Evolutionary conservation across 2,888 invertebrate genomes (phyloP), one percentile per base, ranked within the genome.

Genomic region (Iphiclides podalirius): DNA sequence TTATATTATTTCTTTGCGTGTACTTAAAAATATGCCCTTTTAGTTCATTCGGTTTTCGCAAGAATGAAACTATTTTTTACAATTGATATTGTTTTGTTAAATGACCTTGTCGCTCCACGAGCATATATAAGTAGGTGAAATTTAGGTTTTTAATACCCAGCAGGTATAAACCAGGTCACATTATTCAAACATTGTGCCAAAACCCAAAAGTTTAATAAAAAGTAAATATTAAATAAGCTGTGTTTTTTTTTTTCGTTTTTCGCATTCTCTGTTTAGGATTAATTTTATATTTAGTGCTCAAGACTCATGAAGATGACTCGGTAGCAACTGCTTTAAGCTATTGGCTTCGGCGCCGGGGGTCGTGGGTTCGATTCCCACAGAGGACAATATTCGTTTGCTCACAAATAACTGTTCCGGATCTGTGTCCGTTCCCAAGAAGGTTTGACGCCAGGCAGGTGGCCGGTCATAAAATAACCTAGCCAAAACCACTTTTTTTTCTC

Each of bases 151-250:
- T 79, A 82, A 67, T 79, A 79, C 84, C 85, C 77, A 80, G 79
- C 75, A 53, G 63, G 59, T 62, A 72, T 85, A 79, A 78, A 84
- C 76, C 84, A 79, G 83, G 88, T 75, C 87, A 88, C 87, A 88
- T 85, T 82, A 79, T 83, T 86, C 80, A 82, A 79, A 79, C 82
- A 79, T 85, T 87, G 88, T 88, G 87, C 87, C 88, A 88, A 87
- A 88, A 84, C 86, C 82, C 85, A 81, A 83, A 87, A 86, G 80
- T 87, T 86, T 87, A 87, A 81, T 84, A 82, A 87, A 86, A 85
- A 82, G 72, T 77, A 81, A 81, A 83, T 71, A 75, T 78, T 72
- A 76, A 71, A 31, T 31, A 70, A 73, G 60, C 33, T 47, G 36
- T 63, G 59, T 75, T 74, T 75, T 79, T 70, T 72, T 56, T 60